phyloP scores from a whole-genome alignment of 2,888 invertebrate genomes.

The Philhelius pedissequus region DNA sequence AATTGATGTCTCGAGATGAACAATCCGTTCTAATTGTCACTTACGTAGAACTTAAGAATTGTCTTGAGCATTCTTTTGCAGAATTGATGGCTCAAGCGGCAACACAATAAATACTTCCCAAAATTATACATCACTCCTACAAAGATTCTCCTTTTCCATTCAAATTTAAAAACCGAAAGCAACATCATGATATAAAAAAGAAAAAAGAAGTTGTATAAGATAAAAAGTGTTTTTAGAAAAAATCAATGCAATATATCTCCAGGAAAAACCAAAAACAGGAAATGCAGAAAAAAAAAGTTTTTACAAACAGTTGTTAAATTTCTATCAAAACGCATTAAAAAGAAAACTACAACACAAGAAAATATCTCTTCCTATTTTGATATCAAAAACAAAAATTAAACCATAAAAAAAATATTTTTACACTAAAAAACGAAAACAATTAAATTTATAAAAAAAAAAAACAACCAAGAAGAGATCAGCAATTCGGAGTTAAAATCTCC shows the following conservation, averaged over 20 bases:
- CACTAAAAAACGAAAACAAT: conserved; percentile 27
- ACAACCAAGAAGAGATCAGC: conserved; percentile 36
- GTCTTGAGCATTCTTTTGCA: conserved; percentile 94
- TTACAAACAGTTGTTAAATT: conserved; percentile 63
- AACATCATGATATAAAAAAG: conserved; percentile 63
- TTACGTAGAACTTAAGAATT: conserved; percentile 96
- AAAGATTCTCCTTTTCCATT: conserved; percentile 9
- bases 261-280: conserved; percentile 43
- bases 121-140: conserved; percentile 48
- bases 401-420: conserved; percentile 61
- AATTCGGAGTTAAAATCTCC: conserved; percentile 37
- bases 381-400: conserved; percentile 60
- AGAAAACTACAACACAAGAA: conserved; percentile 54
- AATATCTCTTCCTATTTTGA: conserved; percentile 71
- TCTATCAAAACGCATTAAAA: conserved; percentile 46
- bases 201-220: conserved; percentile 70
- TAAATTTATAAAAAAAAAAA: conserved; percentile 6
- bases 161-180: conserved; percentile 65
- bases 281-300: conserved; percentile 65
- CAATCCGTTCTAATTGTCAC: conserved; percentile 97
- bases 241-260: conserved; percentile 60
- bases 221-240: conserved; percentile 70
- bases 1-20: conserved; percentile 97
- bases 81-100: conserved; percentile 82
- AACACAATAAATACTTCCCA: conserved; percentile 74